Evolutionary conservation across 2,113 vertebrate species (phyloP).

Genomic region (Hiodon alosoides): DNA sequence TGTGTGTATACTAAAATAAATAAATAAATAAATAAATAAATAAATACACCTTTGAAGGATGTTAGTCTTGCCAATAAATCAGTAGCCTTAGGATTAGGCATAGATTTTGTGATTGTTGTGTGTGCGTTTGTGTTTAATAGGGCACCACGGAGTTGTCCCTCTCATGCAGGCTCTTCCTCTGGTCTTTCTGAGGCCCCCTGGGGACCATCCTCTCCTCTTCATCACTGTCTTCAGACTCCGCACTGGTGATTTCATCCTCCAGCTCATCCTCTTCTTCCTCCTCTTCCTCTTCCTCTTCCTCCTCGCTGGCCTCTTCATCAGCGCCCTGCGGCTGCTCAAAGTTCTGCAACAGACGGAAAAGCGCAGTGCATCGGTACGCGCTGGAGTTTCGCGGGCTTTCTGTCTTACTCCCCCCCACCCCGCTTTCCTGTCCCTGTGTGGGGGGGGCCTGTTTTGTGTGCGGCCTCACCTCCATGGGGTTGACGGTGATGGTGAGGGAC

Average conservation of each 20-base stretch:
- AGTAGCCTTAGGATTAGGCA: conserved; percentile 20
- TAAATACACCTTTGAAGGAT: conserved; percentile 26
- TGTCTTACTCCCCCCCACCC: neutral
- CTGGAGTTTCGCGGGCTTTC: neutral
- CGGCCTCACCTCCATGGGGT: conserved; percentile 88
- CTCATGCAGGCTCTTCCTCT: conserved; percentile 74
- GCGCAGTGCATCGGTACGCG: neutral
- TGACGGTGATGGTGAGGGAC: conserved; percentile 86
- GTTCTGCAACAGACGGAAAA: conserved; percentile 59
- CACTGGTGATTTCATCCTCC: conserved; percentile 76
- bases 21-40: neutral
- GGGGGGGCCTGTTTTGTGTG: neutral
- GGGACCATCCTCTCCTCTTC: conserved; percentile 70
- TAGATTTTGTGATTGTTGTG: conserved; percentile 19
- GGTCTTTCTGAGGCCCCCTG: conserved; percentile 56
- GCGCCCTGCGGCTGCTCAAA: conserved; percentile 64
- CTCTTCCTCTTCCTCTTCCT: conserved; percentile 67
- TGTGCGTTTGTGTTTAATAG: conserved; percentile 59
- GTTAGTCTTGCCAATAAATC: conserved; percentile 30
- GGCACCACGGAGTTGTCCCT: conserved; percentile 81
- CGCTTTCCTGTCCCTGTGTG: too few relatives aligned
- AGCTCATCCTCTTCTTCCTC: conserved; percentile 71
- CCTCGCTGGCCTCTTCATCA: conserved; percentile 72
- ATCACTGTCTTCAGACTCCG: conserved; percentile 84
- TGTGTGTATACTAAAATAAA: neutral